Base-by-base conservation (phyloP, 2,888 invertebrate species). In the Lepidocyrtinus sp. region DNA sequence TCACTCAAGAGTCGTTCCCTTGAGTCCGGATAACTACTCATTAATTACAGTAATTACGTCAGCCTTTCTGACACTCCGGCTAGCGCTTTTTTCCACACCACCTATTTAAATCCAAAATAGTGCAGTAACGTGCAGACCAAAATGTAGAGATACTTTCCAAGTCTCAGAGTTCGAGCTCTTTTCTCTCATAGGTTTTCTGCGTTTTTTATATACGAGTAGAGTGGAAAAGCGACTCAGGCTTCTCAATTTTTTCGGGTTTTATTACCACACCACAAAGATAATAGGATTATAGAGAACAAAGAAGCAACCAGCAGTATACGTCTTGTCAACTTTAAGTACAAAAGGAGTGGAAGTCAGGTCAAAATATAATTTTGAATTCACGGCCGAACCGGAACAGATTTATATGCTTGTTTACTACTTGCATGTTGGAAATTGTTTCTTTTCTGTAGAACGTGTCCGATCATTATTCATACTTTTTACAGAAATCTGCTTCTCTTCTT, bases 11-110 rank as follows among this genome's bases (percentile, higher is more conserved):
- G 71, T 64, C 65, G 77, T 24, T 78, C 72, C 72, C 68, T 26
- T 50, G 78, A 61, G 72, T 61, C 72, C 22, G 50, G 67, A 68
- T 78, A 78, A 78, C 78, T 78, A 62, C 78, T 78, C 78, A 78
- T 78, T 78, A 78, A 78, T 78, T 78, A 78, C 78, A 78, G 78
- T 78, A 78, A 78, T 78, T 78, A 77, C 77, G 59, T 61, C 27
- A 65, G 36, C 67, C 62, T 67, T 55, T 62, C 67, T 68, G 72
- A 78, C 77, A 77, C 77, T 64, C 17, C 2, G 45, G 55, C 36
- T 36, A 45, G 19, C 7, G 55, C 15, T 55, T 62, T 62, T 62
- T 24, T 62, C 24, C 22, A 3, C 21, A 3, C 62, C 15, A 62
- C 24, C 24, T 62, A 62, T 24, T 62, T 62, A 55, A 55, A 55